Base-by-base conservation (phyloP, 2,797 vertebrate genomes). In the Brotogeris chrysoptera region DNA sequence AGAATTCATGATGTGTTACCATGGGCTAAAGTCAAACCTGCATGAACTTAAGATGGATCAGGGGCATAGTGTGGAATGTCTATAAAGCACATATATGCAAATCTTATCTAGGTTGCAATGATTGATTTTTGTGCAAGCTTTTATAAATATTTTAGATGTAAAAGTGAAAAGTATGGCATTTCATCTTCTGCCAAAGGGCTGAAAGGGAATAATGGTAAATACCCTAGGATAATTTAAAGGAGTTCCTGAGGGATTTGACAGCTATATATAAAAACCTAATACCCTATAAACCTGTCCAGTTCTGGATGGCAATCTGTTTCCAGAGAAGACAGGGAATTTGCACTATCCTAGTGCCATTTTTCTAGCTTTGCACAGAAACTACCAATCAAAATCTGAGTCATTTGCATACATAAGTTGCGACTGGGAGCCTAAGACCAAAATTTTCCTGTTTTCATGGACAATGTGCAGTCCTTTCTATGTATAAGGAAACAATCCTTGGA, bases 61-160 rank as follows among this genome's bases (percentile, higher is more conserved):
- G 43, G n/a, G 41, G 8, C 41, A 36, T 32, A 66, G 21, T 46
- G 21, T 65, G 27, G 47, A 80, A 83, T 80, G 73, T 83, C 80
- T 78, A 71, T 78, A 85, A 55, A 41, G 7, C 15, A 52, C 1
- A 1, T 24, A 38, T 55, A 80, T 89, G 74, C 39, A 91, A 77
- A 92, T 93, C 92, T 80, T 74, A 44, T 68, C 55, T 43, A 28
- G 47, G 38, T 55, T 83, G 46, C 28, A 80, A 50, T 83, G 34
- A 61, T 7, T 44, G 74, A 73, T 36, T 94, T 93, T 93, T 64
- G 19, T 77, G 41, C 34, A 87, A 85, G 47, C 7, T 92, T 94
- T 89, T 77, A 68, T 85, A 87, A 88, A 73, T 86, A 92, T 79
- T 93, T 90, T 55, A 93, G 55, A 44, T 3, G 36, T 61, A 80